Evolutionary conservation across 2,113 vertebrate species (phyloP).

Genomic region (Forbesichthys agassizii): DNA sequence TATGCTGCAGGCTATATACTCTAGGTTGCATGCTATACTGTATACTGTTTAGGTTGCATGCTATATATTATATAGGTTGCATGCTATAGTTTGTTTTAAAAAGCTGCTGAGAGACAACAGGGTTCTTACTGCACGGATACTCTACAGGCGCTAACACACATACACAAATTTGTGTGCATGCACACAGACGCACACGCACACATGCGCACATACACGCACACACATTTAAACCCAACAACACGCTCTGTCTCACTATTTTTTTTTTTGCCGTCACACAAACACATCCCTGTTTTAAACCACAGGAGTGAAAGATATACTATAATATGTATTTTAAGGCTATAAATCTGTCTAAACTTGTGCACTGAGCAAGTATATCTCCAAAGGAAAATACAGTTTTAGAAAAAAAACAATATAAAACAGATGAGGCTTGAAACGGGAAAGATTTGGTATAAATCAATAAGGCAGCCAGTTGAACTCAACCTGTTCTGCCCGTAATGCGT

Average conservation of each 20-base stretch:
- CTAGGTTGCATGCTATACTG: no score
- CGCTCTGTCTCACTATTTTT: background rate
- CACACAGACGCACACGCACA: background rate
- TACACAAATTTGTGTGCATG: background rate
- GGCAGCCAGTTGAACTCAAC: no score
- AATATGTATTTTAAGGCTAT: background rate
- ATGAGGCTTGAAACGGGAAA: background rate
- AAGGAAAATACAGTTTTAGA: background rate
- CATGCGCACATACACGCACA: background rate
- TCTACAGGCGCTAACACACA: no score
- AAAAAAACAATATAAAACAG: background rate
- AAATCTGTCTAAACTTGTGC: background rate
- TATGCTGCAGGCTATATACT: no score
- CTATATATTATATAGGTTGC: no score
- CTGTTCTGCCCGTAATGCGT: no score
- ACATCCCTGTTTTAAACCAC: conserved; percentile 1
- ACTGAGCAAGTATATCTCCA: no score
- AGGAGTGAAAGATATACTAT: conserved; percentile 7
- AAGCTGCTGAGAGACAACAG: no score
- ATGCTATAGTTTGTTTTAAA: no score
- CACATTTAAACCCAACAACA: no score
- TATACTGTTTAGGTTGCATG: no score
- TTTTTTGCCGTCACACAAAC: conserved; percentile 10
- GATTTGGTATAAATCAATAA: background rate
- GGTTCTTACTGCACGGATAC: no score